Percentiles rank a stretch among this genome's conserved stretches.
Conservation (phyloP, 2,113 vertebrate genomes). For the Toxostoma redivivum region DNA sequence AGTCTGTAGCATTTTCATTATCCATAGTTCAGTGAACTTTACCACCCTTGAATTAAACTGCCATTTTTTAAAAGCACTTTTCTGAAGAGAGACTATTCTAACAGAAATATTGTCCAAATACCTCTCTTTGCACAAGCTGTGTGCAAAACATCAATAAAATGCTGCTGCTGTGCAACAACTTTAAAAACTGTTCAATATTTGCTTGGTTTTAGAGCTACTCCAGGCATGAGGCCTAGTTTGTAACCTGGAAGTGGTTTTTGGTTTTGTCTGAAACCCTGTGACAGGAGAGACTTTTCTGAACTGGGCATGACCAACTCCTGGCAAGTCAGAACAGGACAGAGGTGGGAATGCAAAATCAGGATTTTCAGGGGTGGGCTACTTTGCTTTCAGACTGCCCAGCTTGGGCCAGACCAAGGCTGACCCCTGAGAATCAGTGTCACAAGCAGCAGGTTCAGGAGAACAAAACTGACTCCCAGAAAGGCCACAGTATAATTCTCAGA, state of each 20-base stretch:
- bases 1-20: not conserved
- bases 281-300: not conserved
- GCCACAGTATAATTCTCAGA: not conserved
- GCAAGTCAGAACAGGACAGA: not conserved
- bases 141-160: not conserved
- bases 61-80: not conserved
- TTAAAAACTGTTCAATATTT: not conserved
- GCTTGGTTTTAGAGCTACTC: not conserved
- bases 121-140: not conserved
- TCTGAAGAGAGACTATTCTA: not conserved
- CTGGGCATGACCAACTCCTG: not conserved
- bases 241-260: not conserved
- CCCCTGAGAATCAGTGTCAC: not conserved
- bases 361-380: not conserved
- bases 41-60: not conserved
- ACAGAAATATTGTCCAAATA: not conserved
- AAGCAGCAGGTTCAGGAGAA: not conserved
- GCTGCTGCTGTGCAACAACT: not conserved
- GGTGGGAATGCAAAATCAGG: not conserved
- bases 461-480: not conserved
- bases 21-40: not conserved
- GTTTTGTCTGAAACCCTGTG: not conserved
- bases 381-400: not conserved
- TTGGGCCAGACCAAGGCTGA: not conserved
- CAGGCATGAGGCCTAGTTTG: not conserved